phyloP scores from a whole-genome alignment of 2,797 vertebrate species.

The Tragopan temminckii region DNA sequence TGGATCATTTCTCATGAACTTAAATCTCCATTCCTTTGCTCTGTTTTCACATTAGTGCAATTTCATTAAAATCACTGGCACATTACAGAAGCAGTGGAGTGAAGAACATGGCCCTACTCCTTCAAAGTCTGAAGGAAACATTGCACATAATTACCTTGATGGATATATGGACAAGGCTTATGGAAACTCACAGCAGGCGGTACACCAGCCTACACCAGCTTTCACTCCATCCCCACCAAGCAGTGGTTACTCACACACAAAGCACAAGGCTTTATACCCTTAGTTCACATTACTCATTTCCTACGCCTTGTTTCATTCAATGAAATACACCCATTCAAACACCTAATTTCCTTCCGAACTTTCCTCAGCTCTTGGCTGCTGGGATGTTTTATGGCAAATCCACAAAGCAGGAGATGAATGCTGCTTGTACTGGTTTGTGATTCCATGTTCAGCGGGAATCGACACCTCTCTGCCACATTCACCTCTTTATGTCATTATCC shows the following conservation, averaged over 20 bases:
- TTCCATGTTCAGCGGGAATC: not conserved
- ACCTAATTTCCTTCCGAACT: not conserved
- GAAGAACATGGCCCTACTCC: not conserved
- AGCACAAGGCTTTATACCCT: not conserved
- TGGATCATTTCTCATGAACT: not conserved
- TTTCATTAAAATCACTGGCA: not conserved
- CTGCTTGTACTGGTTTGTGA: not conserved
- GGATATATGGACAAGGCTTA: not conserved
- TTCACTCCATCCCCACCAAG: not conserved
- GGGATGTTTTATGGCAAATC: not conserved
- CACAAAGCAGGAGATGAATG: not conserved
- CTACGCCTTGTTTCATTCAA: not conserved
- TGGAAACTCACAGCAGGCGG: not conserved
- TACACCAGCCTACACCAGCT: not conserved
- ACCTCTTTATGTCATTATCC: not conserved
- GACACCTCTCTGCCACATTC: not conserved
- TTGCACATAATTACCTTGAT: not conserved
- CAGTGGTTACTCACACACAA: not conserved
- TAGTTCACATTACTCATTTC: not conserved
- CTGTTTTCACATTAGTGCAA: not conserved
- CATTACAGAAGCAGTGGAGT: not conserved
- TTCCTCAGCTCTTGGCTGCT: not conserved
- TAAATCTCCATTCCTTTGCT: not conserved
- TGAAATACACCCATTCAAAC: not conserved
- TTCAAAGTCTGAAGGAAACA: slow-evolving; percentile 6